Evolutionary conservation across 2,888 invertebrate genomes (phyloP), one percentile per base, ranked within the genome.

Genomic region (Thereva unica): DNA sequence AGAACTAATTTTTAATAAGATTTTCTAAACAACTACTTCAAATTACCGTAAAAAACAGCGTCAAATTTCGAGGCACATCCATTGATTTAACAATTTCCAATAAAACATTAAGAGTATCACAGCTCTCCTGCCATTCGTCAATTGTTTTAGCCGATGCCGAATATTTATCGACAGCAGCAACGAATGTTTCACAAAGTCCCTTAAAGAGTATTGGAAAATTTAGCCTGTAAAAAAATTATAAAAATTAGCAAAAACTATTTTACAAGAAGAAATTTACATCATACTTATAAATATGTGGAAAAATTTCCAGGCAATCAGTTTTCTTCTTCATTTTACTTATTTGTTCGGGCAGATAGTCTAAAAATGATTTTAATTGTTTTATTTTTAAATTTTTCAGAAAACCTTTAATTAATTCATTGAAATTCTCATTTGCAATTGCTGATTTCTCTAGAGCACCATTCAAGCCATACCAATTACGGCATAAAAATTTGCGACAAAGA

Each of bases 141-240:
- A 92, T 86, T 56, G 82, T 80, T 10, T 83, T 73, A 69, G 49
- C 9, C 7, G 49, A 40, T n/a, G 3, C n/a, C 4, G 9, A 35
- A 49, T 84, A 83, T 71, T 71, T 79, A 76, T 83, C 85, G 1
- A 86, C 79, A 2, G 86, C 83, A 69, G 83, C 84, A 44, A 85
- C 82, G 7, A 91, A 75, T 7, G 86, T 84, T 69, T 83, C 83
- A 64, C 89, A 89, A 1, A 91, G 73, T 69, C 86, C 86, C 71
- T 87, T 85, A 73, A 86, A 90, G 4, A 92, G 78, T 71, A 90
- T 80, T 6, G 87, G 84, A 73, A 91, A 90, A 76, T 86, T 90
- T 0, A 78, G 79, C 77, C 80, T 84, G 47, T n/a, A 35, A 45
- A 44, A 66, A 53, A 54, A 7, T 35, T 8, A 42, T 47, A 12